phyloP scores from a whole-genome alignment of 2,797 vertebrate species.

The Scolopax rusticola region DNA sequence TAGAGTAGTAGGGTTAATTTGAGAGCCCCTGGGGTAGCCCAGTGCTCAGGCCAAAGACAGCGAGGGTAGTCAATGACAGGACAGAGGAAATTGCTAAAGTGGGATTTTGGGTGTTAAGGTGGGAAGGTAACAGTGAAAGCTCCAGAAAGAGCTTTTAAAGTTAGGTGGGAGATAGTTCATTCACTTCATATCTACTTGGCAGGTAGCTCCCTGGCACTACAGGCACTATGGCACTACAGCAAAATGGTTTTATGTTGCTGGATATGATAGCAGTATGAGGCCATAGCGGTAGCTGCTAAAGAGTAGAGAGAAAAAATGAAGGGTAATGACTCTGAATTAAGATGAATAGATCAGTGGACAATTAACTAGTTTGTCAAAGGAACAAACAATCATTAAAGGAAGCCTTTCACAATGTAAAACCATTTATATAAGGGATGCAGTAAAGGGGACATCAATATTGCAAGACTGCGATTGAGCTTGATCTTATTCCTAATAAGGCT shows the following conservation, averaged over 20 bases:
- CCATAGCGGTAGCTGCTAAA: background rate
- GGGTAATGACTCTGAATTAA: slow-evolving; percentile 42
- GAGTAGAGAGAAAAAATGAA: background rate
- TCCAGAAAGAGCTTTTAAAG: background rate
- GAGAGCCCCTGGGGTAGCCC: background rate
- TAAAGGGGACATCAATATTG: slow-evolving; percentile 25
- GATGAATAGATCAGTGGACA: slow-evolving; percentile 39
- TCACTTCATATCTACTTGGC: background rate
- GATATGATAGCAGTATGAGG: background rate
- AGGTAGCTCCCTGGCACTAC: background rate
- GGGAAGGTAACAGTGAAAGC: background rate
- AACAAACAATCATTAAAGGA: slow-evolving; percentile 60
- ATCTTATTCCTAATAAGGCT: slow-evolving; percentile 4
- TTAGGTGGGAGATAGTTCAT: background rate
- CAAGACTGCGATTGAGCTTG: slow-evolving; percentile 9
- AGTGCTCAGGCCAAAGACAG: background rate
- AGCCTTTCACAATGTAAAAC: slow-evolving; percentile 36
- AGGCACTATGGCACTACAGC: background rate
- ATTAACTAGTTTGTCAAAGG: slow-evolving; percentile 50
- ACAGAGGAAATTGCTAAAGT: background rate
- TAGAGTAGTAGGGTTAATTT: background rate
- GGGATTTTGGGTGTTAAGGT: background rate
- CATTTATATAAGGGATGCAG: slow-evolving; percentile 17
- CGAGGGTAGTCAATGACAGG: background rate
- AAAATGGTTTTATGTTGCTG: background rate